phyloP scores from a whole-genome alignment of 2,113 vertebrate species.

The Mirounga angustirostris region DNA sequence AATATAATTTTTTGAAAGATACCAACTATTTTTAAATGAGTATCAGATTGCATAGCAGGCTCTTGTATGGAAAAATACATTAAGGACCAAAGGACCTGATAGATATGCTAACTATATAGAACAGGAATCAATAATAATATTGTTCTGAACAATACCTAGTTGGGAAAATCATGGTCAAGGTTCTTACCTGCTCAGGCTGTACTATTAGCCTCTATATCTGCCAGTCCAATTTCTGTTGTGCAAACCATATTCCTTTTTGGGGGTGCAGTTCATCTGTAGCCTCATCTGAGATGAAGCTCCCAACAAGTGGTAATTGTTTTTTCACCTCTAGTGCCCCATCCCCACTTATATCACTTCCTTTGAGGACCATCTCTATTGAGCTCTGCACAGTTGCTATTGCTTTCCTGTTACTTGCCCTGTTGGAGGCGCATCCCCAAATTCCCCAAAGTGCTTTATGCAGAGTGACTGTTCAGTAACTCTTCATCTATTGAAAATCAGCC shows the following conservation, averaged over 20 bases:
- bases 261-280: neutral
- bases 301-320: neutral
- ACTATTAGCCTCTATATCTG: neutral
- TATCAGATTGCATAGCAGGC: neutral
- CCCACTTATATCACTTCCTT: neutral
- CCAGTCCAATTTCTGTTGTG: neutral
- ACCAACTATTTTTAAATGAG: neutral
- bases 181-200: neutral
- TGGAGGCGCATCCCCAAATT: neutral
- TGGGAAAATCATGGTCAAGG: neutral
- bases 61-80: neutral
- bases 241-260: neutral
- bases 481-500: neutral
- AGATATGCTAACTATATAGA: neutral
- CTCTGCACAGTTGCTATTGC: neutral
- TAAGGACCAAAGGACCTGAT: neutral
- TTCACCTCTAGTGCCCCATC: neutral
- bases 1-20: conserved; percentile 27
- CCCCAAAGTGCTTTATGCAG: neutral
- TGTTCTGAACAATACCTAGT: neutral
- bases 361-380: neutral
- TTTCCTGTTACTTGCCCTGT: neutral
- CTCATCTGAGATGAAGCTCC: neutral
- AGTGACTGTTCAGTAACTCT: neutral
- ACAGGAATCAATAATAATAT: neutral